Evolutionary conservation across 2,797 vertebrate genomes (phyloP).

Genomic region (Helarctos malayanus): DNA sequence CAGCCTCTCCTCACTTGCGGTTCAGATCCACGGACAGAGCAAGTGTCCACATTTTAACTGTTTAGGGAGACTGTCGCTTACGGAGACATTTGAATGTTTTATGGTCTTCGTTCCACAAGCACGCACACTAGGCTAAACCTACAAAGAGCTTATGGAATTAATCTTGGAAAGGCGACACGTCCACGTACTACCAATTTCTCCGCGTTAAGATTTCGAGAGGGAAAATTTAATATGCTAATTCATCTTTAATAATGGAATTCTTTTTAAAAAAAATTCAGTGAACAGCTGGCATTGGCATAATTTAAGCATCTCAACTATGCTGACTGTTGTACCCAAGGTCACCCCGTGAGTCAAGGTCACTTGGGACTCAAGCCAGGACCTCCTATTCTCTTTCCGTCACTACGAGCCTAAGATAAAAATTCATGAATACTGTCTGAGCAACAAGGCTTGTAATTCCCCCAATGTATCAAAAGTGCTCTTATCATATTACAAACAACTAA

Average conservation of each 20-base stretch:
- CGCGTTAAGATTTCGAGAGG: not conserved
- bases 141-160: not conserved
- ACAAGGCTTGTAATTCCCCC: conserved; percentile 64
- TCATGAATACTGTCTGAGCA: conserved; percentile 79
- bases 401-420: conserved; percentile 72
- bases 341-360: conserved; percentile 65
- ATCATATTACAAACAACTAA: conserved; percentile 87
- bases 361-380: conserved; percentile 68
- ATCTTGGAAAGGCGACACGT: not conserved
- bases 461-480: conserved; percentile 86
- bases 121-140: not conserved
- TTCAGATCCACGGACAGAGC: not conserved
- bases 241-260: not conserved
- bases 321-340: conserved; percentile 71
- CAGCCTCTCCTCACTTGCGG: rapidly evolving
- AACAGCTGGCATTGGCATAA: conserved; percentile 60
- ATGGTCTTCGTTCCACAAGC: not conserved
- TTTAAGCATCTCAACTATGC: conserved; percentile 58
- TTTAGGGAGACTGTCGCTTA: not conserved
- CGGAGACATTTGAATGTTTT: not conserved
- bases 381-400: conserved; percentile 72
- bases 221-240: not conserved
- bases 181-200: not conserved
- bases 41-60: not conserved
- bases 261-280: not conserved